These are phyloP conservation scores for Rhogogaster chlorosoma DNA, from an alignment of 2,888 invertebrate genomes.

Conservation along the genomic window DNA sequence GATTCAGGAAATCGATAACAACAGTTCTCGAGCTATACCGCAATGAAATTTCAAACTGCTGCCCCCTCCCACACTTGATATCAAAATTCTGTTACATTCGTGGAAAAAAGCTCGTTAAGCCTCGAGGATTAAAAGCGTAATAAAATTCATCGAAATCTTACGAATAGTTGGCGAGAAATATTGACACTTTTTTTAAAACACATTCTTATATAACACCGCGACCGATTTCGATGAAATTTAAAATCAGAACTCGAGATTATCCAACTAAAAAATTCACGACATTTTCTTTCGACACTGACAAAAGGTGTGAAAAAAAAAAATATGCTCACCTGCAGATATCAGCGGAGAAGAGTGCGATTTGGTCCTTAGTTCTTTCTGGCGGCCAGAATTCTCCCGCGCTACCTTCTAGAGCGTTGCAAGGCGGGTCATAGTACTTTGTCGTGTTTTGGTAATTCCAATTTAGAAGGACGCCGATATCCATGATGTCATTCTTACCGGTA, in stretches of 20 bases:
- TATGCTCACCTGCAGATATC: conserved; percentile 85
- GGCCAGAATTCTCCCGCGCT: conserved; percentile 91
- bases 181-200: no score
- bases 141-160: no score
- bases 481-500: conserved; percentile 83
- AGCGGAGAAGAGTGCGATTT: conserved; percentile 84
- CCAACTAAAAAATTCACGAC: neutral
- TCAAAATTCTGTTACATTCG: no score
- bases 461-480: conserved; percentile 84
- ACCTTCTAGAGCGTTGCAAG: conserved; percentile 84
- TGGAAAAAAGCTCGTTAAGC: no score
- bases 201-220: neutral
- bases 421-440: conserved; percentile 79
- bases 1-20: no score
- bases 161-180: no score
- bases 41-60: no score
- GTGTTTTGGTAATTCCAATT: conserved; percentile 86
- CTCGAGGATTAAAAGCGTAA: no score
- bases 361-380: conserved; percentile 82
- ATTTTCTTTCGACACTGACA: neutral
- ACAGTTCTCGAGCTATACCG: no score
- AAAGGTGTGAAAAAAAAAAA: neutral
- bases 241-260: neutral
- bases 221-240: neutral
- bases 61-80: no score